These are phyloP conservation scores for Albula goreensis DNA, from an alignment of 2,113 vertebrate genomes.

Conservation along the genomic window DNA sequence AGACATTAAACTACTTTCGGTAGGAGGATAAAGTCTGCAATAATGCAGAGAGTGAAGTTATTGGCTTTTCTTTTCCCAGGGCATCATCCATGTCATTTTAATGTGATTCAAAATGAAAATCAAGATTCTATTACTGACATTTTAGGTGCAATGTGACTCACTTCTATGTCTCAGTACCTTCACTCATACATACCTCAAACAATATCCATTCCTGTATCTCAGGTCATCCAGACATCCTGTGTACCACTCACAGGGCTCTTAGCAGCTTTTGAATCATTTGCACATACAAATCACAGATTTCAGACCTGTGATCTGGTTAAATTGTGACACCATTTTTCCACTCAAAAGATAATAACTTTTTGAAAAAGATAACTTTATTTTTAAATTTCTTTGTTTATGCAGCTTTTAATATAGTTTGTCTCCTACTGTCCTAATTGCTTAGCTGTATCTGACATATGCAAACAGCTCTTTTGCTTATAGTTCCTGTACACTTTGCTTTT, in stretches of 20 bases:
- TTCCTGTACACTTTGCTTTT: too few species aligned
- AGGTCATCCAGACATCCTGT: not conserved
- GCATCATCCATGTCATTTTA: not conserved
- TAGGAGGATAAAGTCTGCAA: not conserved
- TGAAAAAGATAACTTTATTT: too few species aligned
- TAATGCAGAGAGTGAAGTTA: not conserved
- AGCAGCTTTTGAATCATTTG: not conserved
- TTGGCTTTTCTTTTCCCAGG: not conserved
- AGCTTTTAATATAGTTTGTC: not conserved
- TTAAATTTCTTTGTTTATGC: not conserved
- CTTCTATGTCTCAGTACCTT: not conserved
- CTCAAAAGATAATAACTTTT: too few species aligned
- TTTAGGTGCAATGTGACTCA: not conserved
- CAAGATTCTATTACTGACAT: not conserved
- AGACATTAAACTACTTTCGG: not conserved
- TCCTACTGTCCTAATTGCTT: not conserved
- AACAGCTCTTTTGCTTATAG: too few species aligned
- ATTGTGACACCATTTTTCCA: not conserved
- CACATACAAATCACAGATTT: not conserved
- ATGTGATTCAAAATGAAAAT: not conserved
- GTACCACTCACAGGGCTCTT: not conserved
- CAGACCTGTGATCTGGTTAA: not conserved
- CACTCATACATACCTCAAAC: not conserved
- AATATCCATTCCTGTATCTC: not conserved
- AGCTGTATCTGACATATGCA: not conserved